Conservation (phyloP, 1,140 invertebrate species). For the Diachasmimorpha longicaudata region DNA sequence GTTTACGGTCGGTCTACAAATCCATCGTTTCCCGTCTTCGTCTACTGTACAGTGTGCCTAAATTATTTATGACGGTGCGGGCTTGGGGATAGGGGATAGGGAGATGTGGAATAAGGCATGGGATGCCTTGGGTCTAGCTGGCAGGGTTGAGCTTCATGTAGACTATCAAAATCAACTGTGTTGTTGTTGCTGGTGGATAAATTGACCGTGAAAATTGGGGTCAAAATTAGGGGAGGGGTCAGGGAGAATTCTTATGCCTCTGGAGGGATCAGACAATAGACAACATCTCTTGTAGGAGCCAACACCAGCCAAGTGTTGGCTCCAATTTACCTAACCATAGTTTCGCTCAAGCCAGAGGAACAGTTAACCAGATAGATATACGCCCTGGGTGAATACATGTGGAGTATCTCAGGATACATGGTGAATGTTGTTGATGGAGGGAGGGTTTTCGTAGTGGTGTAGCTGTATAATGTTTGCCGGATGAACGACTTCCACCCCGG, state of each 20-base stretch:
- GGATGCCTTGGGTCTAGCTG: neutral
- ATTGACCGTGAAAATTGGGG: too few relatives aligned
- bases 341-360: neutral
- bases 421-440: conserved; percentile 13
- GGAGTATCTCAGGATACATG: neutral
- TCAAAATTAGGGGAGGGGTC: too few relatives aligned
- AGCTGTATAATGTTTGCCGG: conserved; percentile 51
- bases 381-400: neutral
- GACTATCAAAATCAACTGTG: conserved; percentile 27
- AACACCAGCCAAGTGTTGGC: neutral
- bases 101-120: conserved; percentile 22
- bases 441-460: conserved; percentile 38
- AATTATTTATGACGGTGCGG: conserved; percentile 30
- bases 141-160: neutral
- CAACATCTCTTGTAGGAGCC: neutral
- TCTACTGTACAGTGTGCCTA: conserved; percentile 2
- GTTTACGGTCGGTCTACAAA: conserved; percentile 25
- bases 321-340: neutral
- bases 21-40: conserved; percentile 10
- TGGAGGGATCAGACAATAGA: neutral
- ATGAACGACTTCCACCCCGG: conserved; percentile 43
- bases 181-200: neutral
- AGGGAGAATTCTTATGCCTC: neutral
- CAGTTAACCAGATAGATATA: neutral
- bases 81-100: conserved; percentile 1